Evolutionary conservation across 1,140 invertebrate species (phyloP), one percentile per base, ranked within the genome.

Genomic region (Anoplophora glabripennis): DNA sequence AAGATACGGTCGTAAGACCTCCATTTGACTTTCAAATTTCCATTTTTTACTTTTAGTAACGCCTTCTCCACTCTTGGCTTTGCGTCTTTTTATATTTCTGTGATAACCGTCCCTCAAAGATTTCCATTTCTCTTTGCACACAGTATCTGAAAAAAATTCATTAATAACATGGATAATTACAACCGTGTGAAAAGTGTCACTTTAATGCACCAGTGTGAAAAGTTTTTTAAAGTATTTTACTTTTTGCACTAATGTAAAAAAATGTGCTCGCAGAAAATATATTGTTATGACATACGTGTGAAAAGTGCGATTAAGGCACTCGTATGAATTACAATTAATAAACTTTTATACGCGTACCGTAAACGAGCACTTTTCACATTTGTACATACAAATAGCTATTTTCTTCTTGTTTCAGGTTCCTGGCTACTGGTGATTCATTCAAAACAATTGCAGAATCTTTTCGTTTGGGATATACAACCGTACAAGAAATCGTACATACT

Each of bases 101-200:
- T 76, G 63, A 1, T 76, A 77, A 71, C 75, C 75, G 44, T 79
- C 78, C 48, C 78, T 58, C 47, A 78, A 70, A 53, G 77, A 76
- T 53, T 79, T 78, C 76, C 77, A 79, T 70, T 79, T 79, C 0
- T 75, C 59, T 59, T 76, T 67, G 5, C 76, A 77, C 63, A 76
- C 74, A 53, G 75, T 73, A 53, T 73, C 78, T 79, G 68, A 18
- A 72, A 76, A 42, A 44, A n/a, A n/a, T n/a, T n/a, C n/a, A n/a
- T n/a, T n/a, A n/a, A n/a, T n/a, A n/a, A n/a, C n/a, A n/a, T n/a
- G n/a, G n/a, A n/a, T n/a, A n/a, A n/a, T n/a, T n/a, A n/a, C n/a
- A n/a, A n/a, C n/a, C n/a, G n/a, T n/a, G n/a, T n/a, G n/a, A n/a
- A n/a, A n/a, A n/a, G n/a, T n/a, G n/a, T n/a, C n/a, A n/a, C n/a